Evolutionary conservation across 2,888 invertebrate genomes (phyloP), one percentile per base, ranked within the genome.

Genomic region (Trilocha varians): DNA sequence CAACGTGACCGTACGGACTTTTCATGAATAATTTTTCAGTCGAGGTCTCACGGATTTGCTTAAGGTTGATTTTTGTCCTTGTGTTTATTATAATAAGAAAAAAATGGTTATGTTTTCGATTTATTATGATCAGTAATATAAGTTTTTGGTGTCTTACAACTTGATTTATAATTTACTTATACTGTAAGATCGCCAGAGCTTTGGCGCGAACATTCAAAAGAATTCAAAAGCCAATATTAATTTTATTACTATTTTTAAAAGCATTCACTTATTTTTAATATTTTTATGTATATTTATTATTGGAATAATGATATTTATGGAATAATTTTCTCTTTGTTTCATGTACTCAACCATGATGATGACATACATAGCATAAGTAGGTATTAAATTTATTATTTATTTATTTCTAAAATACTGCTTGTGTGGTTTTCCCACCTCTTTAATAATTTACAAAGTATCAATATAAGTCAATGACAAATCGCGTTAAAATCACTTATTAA

Each of bases 361-460:
- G 76, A 67, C 73, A 72, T 67, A 60, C 59, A 70, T 78, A 82
- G 82, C 78, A 75, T 82, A 69, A 80, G 79, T 79, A 82, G 67
- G 78, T 79, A 80, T 75, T 49, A 54, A 55, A 36, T 39, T 42
- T 42, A 35, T 25, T 25, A 25, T 25, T 25, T 25, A 25, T 25
- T 25, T 25, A 25, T 5, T 1, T 25, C 8, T 25, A 11, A 25
- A 25, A 25, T 25, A 25, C 8, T 3, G 6, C 11, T 25, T 9
- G 11, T 25, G 3, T 25, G 11, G 25, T 25, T 25, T 25, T n/a
- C n/a, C n/a, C n/a, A n/a, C n/a, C n/a, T n/a, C n/a, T n/a, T n/a
- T n/a, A n/a, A n/a, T n/a, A n/a, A n/a, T n/a, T n/a, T n/a, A n/a
- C n/a, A n/a, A n/a, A n/a, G n/a, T n/a, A n/a, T n/a, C n/a, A n/a